Base-by-base conservation (phyloP, 1,140 invertebrate genomes). In the Bombus breviceps region DNA sequence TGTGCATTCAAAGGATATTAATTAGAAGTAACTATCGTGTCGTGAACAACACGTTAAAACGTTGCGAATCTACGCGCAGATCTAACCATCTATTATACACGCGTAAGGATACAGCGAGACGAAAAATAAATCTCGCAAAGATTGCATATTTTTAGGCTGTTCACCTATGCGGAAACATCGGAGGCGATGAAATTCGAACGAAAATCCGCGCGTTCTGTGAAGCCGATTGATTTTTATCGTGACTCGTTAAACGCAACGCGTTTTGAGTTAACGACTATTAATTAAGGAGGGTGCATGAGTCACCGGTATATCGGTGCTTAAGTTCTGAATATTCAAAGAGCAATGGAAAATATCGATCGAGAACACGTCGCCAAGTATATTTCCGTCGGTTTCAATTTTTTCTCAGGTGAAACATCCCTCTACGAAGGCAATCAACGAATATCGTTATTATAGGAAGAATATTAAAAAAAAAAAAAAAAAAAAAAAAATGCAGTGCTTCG, bases 181-280 rank as follows among this genome's bases (percentile, higher is more conserved):
- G 43, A 34, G 41, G 25, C 32, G 39, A 76, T 41, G 62, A 83
- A 68, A 41, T 81, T 72, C 43, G 4, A 12, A 34, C 15, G 64
- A 81, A 81, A 71, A 15, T 28, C 15, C n/a, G 28, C n/a, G 22
- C 25, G 71, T 64, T 59, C 12, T n/a, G 3, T 9, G n/a, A 83
- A 68, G 6, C 28, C 8, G 47, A 28, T 59, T 84, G 41, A 79
- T 84, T 83, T 69, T 43, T 68, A 37, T 76, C 43, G 73, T 47
- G 43, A 28, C 10, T n/a, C 71, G 57, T 82, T 43, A 37, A 76
- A 32, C 9, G 37, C 28, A 59, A 59, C 47, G 47, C 37, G 64
- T 68, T 68, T 69, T 69, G 22, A 57, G 43, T 77, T 83, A 69
- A 68, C 13, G 41, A 76, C 13, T 13, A 32, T 64, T 74, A 47